Conservation (phyloP, 2,113 vertebrate species). For the Peromyscus leucopus region DNA sequence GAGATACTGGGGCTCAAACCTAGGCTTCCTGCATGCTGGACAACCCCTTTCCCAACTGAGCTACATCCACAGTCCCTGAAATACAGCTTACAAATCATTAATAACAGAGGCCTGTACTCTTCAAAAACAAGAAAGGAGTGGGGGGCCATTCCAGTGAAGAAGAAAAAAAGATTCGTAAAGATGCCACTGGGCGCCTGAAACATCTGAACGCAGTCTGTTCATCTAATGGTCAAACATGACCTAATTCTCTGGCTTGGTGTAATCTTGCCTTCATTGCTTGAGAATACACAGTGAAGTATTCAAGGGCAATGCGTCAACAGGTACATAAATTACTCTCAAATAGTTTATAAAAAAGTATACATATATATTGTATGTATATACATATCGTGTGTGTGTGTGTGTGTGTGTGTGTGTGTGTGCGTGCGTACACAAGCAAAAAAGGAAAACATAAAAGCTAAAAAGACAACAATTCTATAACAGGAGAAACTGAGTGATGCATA, state of each 20-base stretch:
- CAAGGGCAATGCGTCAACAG: neutral
- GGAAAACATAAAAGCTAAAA: neutral
- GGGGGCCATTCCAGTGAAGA: neutral
- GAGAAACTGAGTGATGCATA: neutral
- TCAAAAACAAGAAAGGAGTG: neutral
- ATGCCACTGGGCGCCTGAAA: neutral
- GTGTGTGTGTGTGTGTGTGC: no score
- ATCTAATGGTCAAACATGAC: neutral
- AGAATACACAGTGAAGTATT: neutral
- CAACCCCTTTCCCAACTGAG: neutral
- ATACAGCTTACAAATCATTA: neutral
- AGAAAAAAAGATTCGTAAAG: neutral
- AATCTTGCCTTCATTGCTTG: neutral
- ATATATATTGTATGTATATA: no score
- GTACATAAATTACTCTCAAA: conserved; percentile 17
- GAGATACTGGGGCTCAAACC: neutral
- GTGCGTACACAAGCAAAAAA: neutral
- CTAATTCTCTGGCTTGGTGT: neutral
- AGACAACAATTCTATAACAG: neutral
- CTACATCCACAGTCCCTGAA: neutral
- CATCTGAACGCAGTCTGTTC: neutral
- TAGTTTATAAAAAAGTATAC: neutral
- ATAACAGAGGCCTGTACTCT: neutral
- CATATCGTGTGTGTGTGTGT: no score
- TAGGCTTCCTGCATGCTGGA: neutral